Base-by-base conservation (phyloP, 2,888 invertebrate genomes). In the Crepidodera aurea region DNA sequence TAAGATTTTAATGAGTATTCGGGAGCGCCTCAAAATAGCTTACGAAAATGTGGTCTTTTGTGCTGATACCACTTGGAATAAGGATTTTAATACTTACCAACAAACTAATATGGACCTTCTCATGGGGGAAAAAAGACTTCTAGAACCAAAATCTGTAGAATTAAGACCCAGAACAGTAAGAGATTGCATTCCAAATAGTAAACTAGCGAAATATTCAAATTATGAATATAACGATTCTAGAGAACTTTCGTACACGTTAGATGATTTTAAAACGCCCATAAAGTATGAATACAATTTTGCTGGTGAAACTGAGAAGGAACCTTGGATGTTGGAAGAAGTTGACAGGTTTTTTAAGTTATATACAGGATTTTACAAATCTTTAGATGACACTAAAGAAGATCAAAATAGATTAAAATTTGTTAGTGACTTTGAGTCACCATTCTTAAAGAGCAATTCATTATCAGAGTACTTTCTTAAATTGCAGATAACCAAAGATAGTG, bases 181-280 rank as follows among this genome's bases (percentile, higher is more conserved):
- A 74, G 87, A 88, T 73, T 84, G 86, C 50, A 88, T 89, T 71
- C 88, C 89, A 4, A 82, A 84, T 66, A 89, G 89, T 64, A 84
- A 85, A 81, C 78, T 89, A 76, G 83, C 85, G 5, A 76, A 75
- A 55, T 84, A 85, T 72, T 80, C 81, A 12, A 81, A 84, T 73
- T 84, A 80, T 71, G 79, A 81, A 69, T 85, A 85, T 75, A 77
- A 82, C 68, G 82, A 83, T 65, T 79, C 81, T 3, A 77, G 83
- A 48, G 83, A 84, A 72, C 72, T 75, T 62, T 73, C 78, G 40
- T 83, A 84, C 64, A 79, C 78, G 3, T 63, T 73, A 4, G 71
- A 66, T 34, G 66, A 66, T 64, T 64, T 69, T 53, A 68, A 48
- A 58, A 39, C 56, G 12, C 60, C 64, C 2, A 37, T 63, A 16